Evolutionary conservation across 2,113 vertebrate species (phyloP).

Genomic region (Labeo catla): DNA sequence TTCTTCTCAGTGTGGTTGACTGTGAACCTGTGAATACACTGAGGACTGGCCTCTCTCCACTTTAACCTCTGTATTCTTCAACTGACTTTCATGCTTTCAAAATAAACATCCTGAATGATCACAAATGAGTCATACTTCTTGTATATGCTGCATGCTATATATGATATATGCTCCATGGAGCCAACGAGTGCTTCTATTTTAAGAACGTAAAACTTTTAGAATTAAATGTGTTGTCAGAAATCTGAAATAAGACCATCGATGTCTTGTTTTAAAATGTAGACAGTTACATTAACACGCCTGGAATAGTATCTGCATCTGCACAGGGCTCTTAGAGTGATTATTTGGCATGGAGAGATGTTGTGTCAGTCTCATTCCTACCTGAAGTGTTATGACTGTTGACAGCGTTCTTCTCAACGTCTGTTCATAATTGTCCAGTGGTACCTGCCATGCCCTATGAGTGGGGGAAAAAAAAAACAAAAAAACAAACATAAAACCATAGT

Average conservation of each 20-base stretch:
- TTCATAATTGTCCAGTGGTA: too few species aligned
- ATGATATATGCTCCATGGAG: not conserved
- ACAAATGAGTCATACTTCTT: constrained; percentile 41
- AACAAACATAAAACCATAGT: too few species aligned
- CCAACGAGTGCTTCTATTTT: not conserved
- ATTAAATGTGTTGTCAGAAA: not conserved
- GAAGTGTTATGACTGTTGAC: too few species aligned
- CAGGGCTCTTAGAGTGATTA: not conserved
- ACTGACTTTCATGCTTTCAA: constrained; percentile 73
- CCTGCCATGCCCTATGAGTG: too few species aligned
- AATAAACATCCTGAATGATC: constrained; percentile 70
- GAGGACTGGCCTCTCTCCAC: constrained; percentile 67
- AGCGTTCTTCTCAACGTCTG: too few species aligned
- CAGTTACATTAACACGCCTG: not conserved
- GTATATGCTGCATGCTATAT: not conserved
- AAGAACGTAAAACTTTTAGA: not conserved
- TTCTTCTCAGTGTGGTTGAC: constrained; percentile 69
- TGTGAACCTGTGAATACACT: constrained; percentile 62
- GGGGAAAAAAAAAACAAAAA: too few species aligned
- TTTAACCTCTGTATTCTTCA: constrained; percentile 72
- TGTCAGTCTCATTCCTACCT: too few species aligned
- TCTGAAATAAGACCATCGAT: not conserved
- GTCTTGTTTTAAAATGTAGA: not conserved
- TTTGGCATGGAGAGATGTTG: too few species aligned
- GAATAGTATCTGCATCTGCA: not conserved